Evolutionary conservation across 2,113 vertebrate genomes (phyloP), one percentile per base, ranked within the genome.

Genomic region (Lates calcarifer): DNA sequence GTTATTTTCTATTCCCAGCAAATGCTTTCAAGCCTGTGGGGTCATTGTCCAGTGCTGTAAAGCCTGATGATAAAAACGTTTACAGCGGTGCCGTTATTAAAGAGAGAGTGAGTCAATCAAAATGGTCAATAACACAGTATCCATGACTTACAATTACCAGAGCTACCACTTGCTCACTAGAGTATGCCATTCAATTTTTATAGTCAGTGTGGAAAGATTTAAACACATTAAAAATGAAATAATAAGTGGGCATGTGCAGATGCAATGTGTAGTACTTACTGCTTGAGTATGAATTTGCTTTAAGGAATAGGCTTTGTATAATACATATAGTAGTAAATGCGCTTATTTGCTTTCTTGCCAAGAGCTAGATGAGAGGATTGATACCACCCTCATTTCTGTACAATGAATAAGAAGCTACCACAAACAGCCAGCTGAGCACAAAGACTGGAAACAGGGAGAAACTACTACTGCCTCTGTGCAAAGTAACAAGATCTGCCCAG

Each of bases 41-140:
- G 80, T 85, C 74, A 67, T 58, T 72, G 80, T 79, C 65, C 69
- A 53, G 37, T 31, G 75, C 63, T 79, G 74, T 90, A 89, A 86
- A 90, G 72, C 12, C 41, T 77, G 84, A 89, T 85, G 58, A 88
- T 89, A 89, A 90, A 92, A 90, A 65, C 33, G 8, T 87, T 91
- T 92, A 91, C 88, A 90, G 76, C 29, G 41, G 20, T 57, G 72
- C 81, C 37, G 51, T 84, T 88, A 90, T 89, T 79, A 90, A 93
- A 87, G 74, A 85, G 76, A 78, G 81, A 88, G 69, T 43, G 81
- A 91, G 85, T 91, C 89, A 93, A 86, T 92, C 88, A 83, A 89
- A 89, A 72, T 60, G 81, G 82, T 92, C 90, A 90, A 92, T 92
- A 90, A 80, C 85, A 82, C 79, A 60, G 73, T 79, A 83, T 86